phyloP scores from a whole-genome alignment of 2,888 invertebrate genomes.

The Ophioninae sp. region DNA sequence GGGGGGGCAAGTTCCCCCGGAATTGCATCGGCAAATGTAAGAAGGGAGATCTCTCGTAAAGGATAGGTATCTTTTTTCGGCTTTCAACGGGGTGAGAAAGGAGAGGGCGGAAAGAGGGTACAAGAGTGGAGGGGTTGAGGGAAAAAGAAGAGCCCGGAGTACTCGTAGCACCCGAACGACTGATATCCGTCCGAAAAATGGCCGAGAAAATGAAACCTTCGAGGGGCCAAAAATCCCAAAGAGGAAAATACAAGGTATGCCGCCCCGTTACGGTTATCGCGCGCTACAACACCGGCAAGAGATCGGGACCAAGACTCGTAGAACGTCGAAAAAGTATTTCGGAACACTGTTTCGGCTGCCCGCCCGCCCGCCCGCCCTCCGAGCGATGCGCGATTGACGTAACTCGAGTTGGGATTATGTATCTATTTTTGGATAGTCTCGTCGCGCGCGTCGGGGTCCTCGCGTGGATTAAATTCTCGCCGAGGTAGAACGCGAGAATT shows the following conservation, averaged over 20 bases:
- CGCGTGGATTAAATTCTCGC: conserved; percentile 6
- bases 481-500: background rate
- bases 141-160: conserved; percentile 53
- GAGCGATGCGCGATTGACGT: no score
- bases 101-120: conserved; percentile 52
- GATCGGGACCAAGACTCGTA: conserved; percentile 38
- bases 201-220: conserved; percentile 61
- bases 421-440: background rate
- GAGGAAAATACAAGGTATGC: conserved; percentile 71
- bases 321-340: no score
- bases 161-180: conserved; percentile 34
- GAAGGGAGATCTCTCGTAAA: conserved; percentile 23
- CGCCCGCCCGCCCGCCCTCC: no score
- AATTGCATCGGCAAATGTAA: conserved; percentile 57
- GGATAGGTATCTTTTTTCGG: conserved; percentile 30
- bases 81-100: conserved; percentile 23
- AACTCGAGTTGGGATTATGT: background rate
- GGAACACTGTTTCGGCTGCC: no score
- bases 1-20: conserved; percentile 63
- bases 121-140: conserved; percentile 49
- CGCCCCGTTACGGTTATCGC: conserved; percentile 72
- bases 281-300: conserved; percentile 47
- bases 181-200: conserved; percentile 13
- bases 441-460: conserved; percentile 10
- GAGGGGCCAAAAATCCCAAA: conserved; percentile 60